Evolutionary conservation across 2,888 invertebrate genomes (phyloP), one percentile per base, ranked within the genome.

Genomic region (Cosmopolites sordidus): DNA sequence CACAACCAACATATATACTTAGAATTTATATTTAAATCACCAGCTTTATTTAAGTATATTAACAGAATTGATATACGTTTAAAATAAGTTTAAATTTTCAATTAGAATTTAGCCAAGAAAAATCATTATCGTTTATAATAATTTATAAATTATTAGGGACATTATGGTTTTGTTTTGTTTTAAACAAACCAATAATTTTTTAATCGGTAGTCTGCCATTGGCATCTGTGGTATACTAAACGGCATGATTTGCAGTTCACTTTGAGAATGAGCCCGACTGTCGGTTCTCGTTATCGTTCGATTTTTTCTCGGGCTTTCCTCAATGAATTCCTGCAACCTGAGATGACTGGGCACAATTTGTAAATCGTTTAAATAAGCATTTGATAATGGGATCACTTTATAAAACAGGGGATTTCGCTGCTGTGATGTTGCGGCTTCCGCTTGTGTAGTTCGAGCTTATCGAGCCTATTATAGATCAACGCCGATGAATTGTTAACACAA

Each of bases 351-450:
- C 43, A 43, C 22, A 54, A 51, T 50, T 44, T 45, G 27, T 46
- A 54, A 57, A 54, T 54, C 57, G 57, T 54, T 57, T 54, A 57
- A 57, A 57, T 57, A 57, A 57, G 57, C 57, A 51, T 57, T 57
- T 57, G 57, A 57, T 57, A 57, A 57, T 57, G 57, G 57, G 57
- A 57, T 57, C 57, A 54, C 54, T 57, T 57, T 57, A 57, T 57
- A 48, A 54, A 57, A 57, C 57, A 54, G 33, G 33, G 33, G 33
- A 33, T 33, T 33, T 12, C 4, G 33, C 12, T 33, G 12, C 12
- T 11, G 33, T 12, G 33, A 33, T 33, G 33, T 12, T 12, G 33
- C n/a, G 33, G 33, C 33, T 33, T 33, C 33, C 12, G 33, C 22
- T 22, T 33, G 33, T 33, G n/a, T 33, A 12, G n/a, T 3, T 12